Evolutionary conservation across 2,797 vertebrate genomes (phyloP), one percentile per base, ranked within the genome.

Genomic region (Takifugu ocellatus): DNA sequence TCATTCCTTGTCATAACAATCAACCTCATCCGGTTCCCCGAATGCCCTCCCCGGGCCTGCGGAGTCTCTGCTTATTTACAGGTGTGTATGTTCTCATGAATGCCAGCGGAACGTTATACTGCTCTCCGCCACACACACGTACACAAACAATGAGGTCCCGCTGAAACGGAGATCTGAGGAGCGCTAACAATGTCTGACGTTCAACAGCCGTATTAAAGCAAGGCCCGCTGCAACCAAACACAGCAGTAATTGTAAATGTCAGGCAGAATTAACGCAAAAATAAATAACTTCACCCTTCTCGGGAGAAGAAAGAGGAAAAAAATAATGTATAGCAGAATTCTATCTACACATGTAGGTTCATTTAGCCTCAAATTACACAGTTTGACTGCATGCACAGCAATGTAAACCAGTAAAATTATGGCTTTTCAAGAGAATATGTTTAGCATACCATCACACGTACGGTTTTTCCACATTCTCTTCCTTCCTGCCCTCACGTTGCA

Each of bases 231-330:
- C 89, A 90, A 89, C 87, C 81, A 82, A 91, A 90, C 88, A 84
- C 81, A 81, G 79, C 68, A 46, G 88, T 90, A 90, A 91, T 91
- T 91, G 90, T 91, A 90, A 90, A 92, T 87, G 90, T 92, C 91
- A 92, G 86, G 84, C 78, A 67, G 82, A 88, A 90, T 93, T 92
- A 91, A 86, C 82, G 77, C 75, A 81, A 76, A 85, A 89, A 90
- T 87, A 89, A 91, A 90, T 89, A 87, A 82, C 70, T 84, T 81
- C 65, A 77, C 78, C 86, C 84, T 66, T 14, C 36, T 39, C 12
- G 3, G 36, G 33, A 33, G 33, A 3, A 39, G 36, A 39, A 14
- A 14, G 36, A 39, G 36, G 36, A 14, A 39, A 39, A 39, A 39
- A 39, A 12, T 39, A 39, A 39, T 39, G 12, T 39, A 39, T 39